Base-by-base conservation (phyloP, 2,113 vertebrate species). In the Corvus moneduloides region DNA sequence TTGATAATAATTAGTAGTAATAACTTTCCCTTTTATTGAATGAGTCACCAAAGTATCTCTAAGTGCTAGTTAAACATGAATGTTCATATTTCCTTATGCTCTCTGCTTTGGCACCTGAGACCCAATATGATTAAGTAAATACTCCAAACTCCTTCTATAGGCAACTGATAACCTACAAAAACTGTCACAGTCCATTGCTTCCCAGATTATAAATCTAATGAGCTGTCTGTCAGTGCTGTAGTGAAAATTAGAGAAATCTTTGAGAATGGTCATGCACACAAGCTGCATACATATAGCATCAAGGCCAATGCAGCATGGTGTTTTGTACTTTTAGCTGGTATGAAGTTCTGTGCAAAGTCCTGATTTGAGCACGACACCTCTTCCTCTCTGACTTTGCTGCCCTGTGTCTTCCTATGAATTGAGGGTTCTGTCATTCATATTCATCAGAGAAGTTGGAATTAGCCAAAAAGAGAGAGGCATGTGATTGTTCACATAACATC, bases 1-100 rank as follows among this genome's bases (percentile, higher is more conserved):
- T 4, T 82, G 46, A 66, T 61, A 95, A 95, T 84, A 96, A 95
- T 76, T 92, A 68, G 24, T 75, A 79, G 24, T 48, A 94, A 91
- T 89, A 87, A 84, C 14, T 91, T 91, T 64, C 49, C 55, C 11
- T 91, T 94, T 33, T 49, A 54, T 80, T 69, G 66, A 78, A 72
- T 78, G 62, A 92, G 37, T 90, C 82, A 91, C 41, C 21, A 24
- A 85, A 39, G 19, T 10, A 82, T 83, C 24, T 80, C 55, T 85
- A 90, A 89, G 30, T 66, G 27, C 14, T 71, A 77, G 59, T 73
- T 79, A 83, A 91, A 93, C 84, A 61, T 19, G 4, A 69, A 39
- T 22, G 30, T 74, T 85, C 71, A 15, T 79, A 59, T 77, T 88
- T 66, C 21, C 51, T 93, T 14, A 16, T 62, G 18, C 18, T 76